phyloP scores from a whole-genome alignment of 2,113 vertebrate genomes.

The Cyphomyrus plagiostoma region DNA sequence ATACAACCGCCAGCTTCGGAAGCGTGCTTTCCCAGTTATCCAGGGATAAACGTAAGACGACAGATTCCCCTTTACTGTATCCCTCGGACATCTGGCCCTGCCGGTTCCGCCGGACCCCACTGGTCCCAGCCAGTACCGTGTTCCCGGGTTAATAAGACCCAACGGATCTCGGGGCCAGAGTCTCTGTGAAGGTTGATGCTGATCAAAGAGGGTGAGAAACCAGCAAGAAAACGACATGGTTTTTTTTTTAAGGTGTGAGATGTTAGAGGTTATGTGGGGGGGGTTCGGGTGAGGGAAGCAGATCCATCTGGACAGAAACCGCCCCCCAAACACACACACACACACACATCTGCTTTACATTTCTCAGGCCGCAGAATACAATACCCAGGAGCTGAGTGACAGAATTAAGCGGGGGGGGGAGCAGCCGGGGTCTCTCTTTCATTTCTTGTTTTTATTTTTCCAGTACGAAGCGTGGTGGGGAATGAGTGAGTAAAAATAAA shows the following conservation, averaged over 20 bases:
- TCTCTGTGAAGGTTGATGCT: background rate
- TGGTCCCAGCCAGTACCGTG: background rate
- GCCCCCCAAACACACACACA: conserved; percentile 18
- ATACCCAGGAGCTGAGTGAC: conserved; percentile 43
- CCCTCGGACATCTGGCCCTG: background rate
- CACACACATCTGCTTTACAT: conserved; percentile 40
- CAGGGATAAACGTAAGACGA: background rate
- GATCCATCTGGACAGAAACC: conserved; percentile 32
- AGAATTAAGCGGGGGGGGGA: conserved; percentile 27
- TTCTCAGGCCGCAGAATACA: conserved; percentile 41
- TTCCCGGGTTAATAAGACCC: background rate
- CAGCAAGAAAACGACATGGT: background rate
- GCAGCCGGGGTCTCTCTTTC: background rate
- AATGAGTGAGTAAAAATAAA: background rate
- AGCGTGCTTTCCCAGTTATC: too few species aligned
- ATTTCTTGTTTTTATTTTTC: conserved; percentile 9
- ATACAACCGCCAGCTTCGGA: background rate
- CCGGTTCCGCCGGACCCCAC: background rate
- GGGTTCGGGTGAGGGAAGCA: background rate
- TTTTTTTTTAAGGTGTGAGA: conserved; percentile 2
- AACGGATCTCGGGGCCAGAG: background rate
- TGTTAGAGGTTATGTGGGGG: background rate
- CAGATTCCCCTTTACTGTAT: background rate
- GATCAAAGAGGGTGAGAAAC: background rate
- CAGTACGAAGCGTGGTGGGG: background rate